A percentile compares a stretch with the other conserved stretches of the same genome.
phyloP scores from a whole-genome alignment of 2,797 vertebrate genomes.

The Acipenser oxyrinchus region DNA sequence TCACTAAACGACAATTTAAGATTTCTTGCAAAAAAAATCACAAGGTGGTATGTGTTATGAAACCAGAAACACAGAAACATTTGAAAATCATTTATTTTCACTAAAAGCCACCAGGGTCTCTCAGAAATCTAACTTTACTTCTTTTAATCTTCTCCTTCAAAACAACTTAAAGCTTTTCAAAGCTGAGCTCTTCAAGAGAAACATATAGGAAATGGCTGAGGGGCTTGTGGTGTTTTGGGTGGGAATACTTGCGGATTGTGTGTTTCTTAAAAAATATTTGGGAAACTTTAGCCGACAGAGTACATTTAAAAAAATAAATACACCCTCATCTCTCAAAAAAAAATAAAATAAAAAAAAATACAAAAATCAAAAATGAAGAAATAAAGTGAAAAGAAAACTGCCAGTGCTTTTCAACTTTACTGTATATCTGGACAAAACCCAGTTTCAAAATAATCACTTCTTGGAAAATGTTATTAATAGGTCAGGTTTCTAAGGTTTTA shows the following conservation, averaged over 20 bases:
- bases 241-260: constrained; percentile 25
- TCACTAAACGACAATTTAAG: not conserved
- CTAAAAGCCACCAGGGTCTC: not conserved
- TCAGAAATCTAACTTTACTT: constrained; percentile 5
- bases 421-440: constrained; percentile 31
- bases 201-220: constrained; percentile 34
- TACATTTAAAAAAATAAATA: constrained; percentile 49
- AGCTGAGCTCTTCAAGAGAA: not conserved
- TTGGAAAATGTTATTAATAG: constrained; percentile 30
- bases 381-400: constrained; percentile 21
- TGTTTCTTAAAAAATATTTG: constrained; percentile 35
- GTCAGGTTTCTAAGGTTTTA: constrained; percentile 19
- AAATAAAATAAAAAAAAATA: constrained; percentile 1
- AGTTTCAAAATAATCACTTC: constrained; percentile 43
- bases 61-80: constrained; percentile 5
- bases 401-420: constrained; percentile 34
- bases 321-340: constrained; percentile 29
- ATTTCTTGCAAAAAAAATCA: not conserved
- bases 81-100: constrained; percentile 10
- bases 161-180: constrained; percentile 6
- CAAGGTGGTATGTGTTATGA: not conserved
- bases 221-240: constrained; percentile 41
- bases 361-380: not conserved
- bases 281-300: constrained; percentile 50
- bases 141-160: constrained; percentile 2